Base-by-base conservation (phyloP, 2,113 vertebrate genomes). In the Tylochromis polylepis region DNA sequence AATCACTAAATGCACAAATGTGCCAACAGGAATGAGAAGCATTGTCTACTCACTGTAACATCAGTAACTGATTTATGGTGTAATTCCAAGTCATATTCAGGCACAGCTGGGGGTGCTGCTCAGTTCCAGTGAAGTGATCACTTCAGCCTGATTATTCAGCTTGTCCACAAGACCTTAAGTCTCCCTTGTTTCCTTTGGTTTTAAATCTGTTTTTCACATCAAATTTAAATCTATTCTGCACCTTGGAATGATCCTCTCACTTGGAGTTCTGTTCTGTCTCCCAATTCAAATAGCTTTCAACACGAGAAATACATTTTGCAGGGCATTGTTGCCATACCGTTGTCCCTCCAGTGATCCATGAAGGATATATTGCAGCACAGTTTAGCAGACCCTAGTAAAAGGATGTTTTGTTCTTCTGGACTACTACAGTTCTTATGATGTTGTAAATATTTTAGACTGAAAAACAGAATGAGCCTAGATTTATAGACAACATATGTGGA, bases 181-280 rank as follows among this genome's bases (percentile, higher is more conserved):
- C 51, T 55, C 24, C 86, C 59, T 62, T 46, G 87, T 86, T 89
- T 87, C 81, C 67, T 86, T 57, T 43, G 49, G 89, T 86, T 79
- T 89, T 56, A 78, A 67, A 87, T 87, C 88, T 93, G 94, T 80
- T 94, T 91, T 92, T 84, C 78, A 84, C 78, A 93, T 93, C 56
- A 93, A 20, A 84, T 82, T 83, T 46, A 56, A 85, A 91, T 82
- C 49, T 86, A 56, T 87, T 91, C 87, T 72, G 58, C 46, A 41
- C 57, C 77, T 90, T 90, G 93, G 84, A 90, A 80, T 85, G 70
- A 86, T 83, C 72, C 58, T 87, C 85, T 89, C 86, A 55, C 81
- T 75, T 86, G 85, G 85, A 90, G 53, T 79, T 81, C 11, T 82
- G 75, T 81, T 82, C 83, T 55, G 2, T 84, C 34, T 88, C 56